Evolutionary conservation across 1,140 invertebrate species (phyloP).

Genomic region (Daktulosphaira vitifoliae): DNA sequence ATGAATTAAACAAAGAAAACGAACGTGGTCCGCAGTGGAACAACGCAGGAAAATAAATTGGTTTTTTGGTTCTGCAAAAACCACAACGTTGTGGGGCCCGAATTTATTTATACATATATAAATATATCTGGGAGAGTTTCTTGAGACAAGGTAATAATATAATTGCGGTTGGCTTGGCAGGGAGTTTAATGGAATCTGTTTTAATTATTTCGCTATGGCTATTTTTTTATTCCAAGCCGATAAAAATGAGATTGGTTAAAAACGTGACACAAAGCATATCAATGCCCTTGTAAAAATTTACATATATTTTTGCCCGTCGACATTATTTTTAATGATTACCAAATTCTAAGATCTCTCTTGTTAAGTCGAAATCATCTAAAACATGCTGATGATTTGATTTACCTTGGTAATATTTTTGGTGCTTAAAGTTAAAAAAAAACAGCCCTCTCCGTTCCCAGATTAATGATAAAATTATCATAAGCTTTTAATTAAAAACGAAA

Average conservation of each 20-base stretch:
- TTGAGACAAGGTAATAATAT: slow-evolving; percentile 7
- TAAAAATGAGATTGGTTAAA: background rate
- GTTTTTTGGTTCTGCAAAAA: slow-evolving; percentile 28
- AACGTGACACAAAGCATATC: no score
- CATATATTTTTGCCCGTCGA: no score
- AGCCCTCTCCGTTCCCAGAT: no score
- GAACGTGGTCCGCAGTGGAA: background rate
- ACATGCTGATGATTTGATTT: no score
- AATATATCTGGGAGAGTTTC: slow-evolving; percentile 11
- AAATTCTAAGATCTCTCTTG: no score
- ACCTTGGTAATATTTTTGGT: no score
- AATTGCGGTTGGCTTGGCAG: slow-evolving; percentile 15
- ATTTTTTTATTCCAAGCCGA: background rate
- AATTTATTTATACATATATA: slow-evolving; percentile 8
- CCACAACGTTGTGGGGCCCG: background rate
- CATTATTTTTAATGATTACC: no score
- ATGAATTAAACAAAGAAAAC: slow-evolving; percentile 33
- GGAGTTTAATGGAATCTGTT: slow-evolving; percentile 28
- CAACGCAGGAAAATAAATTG: slow-evolving; percentile 19
- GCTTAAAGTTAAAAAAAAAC: no score
- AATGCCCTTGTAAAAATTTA: no score
- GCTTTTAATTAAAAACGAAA: no score
- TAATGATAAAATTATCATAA: no score
- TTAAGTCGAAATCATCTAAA: no score
- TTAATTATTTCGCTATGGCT: slow-evolving; percentile 28